phyloP scores from a whole-genome alignment of 2,888 invertebrate species.

The Rotaria macrura region DNA sequence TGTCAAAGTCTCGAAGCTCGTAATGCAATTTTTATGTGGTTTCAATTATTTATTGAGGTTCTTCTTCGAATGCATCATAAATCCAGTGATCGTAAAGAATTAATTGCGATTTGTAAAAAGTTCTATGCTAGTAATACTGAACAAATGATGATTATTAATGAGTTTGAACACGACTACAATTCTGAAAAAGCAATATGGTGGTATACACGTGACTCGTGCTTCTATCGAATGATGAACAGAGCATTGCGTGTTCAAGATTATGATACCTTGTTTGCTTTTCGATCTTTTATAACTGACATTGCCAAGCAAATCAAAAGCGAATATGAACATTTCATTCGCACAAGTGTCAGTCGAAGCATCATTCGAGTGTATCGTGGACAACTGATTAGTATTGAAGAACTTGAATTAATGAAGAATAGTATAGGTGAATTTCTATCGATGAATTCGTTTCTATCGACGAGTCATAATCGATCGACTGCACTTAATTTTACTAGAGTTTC shows the following conservation, averaged over 20 bases:
- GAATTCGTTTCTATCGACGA: neutral
- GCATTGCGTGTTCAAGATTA: neutral
- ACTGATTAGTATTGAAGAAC: neutral
- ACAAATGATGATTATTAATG: neutral
- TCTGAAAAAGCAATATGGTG: neutral
- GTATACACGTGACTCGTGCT: neutral
- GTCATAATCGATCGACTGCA: neutral
- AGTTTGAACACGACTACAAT: neutral
- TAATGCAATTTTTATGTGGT: constrained; percentile 2
- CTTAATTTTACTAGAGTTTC: neutral
- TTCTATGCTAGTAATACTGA: neutral
- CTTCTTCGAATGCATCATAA: neutral
- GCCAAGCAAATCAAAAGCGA: neutral
- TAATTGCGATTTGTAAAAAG: neutral
- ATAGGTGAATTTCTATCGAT: neutral
- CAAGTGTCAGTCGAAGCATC: no score
- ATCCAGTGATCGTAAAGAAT: neutral
- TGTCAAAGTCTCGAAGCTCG: neutral
- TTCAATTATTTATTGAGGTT: neutral
- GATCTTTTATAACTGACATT: constrained; percentile 5
- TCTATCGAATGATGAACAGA: constrained; percentile 5
- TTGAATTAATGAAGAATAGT: neutral
- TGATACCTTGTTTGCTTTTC: neutral
- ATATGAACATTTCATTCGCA: neutral
- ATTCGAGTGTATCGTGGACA: constrained; percentile 4